These are phyloP conservation scores for Resseliella maxima DNA, from an alignment of 2,888 invertebrate genomes.

Conservation along the genomic window DNA sequence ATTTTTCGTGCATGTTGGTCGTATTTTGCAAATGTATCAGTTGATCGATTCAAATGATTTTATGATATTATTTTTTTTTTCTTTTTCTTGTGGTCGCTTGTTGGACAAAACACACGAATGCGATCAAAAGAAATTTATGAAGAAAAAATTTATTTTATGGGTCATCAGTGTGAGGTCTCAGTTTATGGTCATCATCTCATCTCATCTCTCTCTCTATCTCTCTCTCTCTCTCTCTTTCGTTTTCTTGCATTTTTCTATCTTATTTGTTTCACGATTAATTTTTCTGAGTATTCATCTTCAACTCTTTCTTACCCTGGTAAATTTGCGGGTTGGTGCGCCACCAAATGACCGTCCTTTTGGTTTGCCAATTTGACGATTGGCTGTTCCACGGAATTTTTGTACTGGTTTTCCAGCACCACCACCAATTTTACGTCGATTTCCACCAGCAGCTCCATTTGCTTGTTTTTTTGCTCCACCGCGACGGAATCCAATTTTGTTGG, in stretches of 20 bases:
- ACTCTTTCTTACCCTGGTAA: slow-evolving; percentile 57
- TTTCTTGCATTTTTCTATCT: neutral
- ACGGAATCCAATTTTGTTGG: slow-evolving; percentile 75
- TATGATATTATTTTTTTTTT: neutral
- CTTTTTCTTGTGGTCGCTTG: no score
- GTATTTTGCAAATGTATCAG: neutral
- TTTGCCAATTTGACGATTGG: slow-evolving; percentile 66
- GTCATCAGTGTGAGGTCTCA: slow-evolving; percentile 30
- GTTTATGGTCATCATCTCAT: slow-evolving; percentile 52
- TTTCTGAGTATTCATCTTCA: neutral
- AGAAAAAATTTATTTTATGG: no score
- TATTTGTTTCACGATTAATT: neutral
- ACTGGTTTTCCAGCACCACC: no score
- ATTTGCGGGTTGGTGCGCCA: slow-evolving; percentile 49
- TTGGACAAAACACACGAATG: neutral
- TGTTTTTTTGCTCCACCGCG: slow-evolving; percentile 68
- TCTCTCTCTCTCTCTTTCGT: neutral
- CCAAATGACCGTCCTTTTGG: slow-evolving; percentile 54
- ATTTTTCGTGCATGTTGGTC: neutral
- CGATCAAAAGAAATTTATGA: neutral
- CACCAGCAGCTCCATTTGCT: slow-evolving; percentile 69
- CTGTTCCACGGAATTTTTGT: slow-evolving; percentile 63
- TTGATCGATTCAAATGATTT: neutral
- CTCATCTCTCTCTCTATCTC: neutral
- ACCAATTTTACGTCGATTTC: neutral